These are phyloP conservation scores for Crocuta crocuta DNA, from an alignment of 2,113 vertebrate genomes.

Conservation along the genomic window DNA sequence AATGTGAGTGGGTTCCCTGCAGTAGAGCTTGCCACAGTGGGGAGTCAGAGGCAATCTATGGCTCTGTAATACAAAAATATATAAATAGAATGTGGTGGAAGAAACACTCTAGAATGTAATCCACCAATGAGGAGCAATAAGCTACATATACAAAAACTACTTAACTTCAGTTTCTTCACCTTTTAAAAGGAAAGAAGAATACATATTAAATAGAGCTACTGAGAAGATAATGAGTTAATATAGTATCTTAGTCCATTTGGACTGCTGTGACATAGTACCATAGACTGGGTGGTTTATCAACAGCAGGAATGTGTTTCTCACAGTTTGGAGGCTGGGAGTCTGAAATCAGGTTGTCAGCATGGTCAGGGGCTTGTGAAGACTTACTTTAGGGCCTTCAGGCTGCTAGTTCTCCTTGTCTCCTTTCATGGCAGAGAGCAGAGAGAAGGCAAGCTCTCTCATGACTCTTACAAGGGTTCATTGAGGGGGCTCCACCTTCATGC, in stretches of 20 bases:
- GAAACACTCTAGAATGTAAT: background rate
- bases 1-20: background rate
- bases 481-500: background rate
- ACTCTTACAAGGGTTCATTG: background rate
- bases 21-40: background rate
- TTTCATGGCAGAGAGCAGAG: background rate
- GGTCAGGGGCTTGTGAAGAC: background rate
- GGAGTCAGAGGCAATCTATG: background rate
- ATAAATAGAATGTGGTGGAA: background rate
- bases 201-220: background rate
- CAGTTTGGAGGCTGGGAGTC: background rate
- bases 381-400: too few species aligned
- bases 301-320: background rate
- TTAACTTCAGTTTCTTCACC: background rate
- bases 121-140: background rate
- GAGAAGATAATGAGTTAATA: background rate
- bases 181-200: background rate
- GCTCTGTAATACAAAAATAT: background rate
- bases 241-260: background rate
- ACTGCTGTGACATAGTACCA: background rate
- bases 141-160: background rate
- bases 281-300: background rate
- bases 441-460: background rate
- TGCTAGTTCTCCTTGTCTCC: background rate
- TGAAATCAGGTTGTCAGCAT: background rate